A percentile compares a stretch with the other conserved stretches of the same genome.
Conservation (phyloP, 2,113 vertebrate genomes). For the Carassius gibelio region DNA sequence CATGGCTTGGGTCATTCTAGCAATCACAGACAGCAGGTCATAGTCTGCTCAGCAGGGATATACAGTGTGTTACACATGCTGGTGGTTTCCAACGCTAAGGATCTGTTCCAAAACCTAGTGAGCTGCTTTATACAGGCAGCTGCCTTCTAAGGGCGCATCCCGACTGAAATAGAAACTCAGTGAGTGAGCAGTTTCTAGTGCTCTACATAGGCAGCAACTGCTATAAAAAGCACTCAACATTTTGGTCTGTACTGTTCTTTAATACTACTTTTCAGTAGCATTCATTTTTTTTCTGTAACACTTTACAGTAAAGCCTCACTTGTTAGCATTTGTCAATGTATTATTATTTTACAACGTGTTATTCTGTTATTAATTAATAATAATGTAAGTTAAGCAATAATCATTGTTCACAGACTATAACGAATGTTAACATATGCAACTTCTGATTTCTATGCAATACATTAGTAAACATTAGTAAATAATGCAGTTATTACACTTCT, state of each 20-base stretch:
- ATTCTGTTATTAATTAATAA: background rate
- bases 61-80: background rate
- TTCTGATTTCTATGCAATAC: background rate
- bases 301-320: background rate
- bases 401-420: background rate
- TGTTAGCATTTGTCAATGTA: background rate
- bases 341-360: background rate
- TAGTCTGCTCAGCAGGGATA: background rate
- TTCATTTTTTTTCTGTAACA: background rate
- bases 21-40: background rate
- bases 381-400: background rate
- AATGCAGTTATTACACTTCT: too few species aligned
- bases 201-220: background rate
- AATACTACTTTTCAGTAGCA: background rate
- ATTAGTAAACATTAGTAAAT: background rate
- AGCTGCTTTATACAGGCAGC: background rate
- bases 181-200: background rate
- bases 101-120: background rate
- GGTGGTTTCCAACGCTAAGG: background rate
- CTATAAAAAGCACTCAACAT: background rate
- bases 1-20: background rate
- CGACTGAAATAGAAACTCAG: background rate
- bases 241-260: background rate
- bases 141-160: background rate
- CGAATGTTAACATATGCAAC: background rate